Evolutionary conservation across 1,140 invertebrate genomes (phyloP).

Genomic region (Camponotus vicinus): DNA sequence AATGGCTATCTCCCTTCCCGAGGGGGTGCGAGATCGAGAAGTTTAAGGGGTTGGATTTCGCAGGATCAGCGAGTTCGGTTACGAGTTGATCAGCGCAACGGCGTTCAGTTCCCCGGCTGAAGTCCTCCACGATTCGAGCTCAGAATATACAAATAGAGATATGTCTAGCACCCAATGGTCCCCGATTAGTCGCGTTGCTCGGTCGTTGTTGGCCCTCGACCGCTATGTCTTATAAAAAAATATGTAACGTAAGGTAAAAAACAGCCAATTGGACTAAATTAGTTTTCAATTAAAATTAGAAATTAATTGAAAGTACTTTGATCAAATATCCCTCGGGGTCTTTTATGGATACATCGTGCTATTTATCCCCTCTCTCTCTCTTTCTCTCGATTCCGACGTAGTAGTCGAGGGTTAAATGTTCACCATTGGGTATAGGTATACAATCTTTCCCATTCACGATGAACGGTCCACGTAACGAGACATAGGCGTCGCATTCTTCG

Average conservation of each 20-base stretch:
- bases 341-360: too few species aligned
- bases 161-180: slow-evolving; percentile 60
- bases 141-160: slow-evolving; percentile 65
- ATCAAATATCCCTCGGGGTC: too few species aligned
- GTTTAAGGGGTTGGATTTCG: slow-evolving; percentile 10
- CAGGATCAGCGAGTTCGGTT: background rate
- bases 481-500: slow-evolving; percentile 66
- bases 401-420: slow-evolving; percentile 39
- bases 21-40: background rate
- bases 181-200: slow-evolving; percentile 47
- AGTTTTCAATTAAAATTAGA: background rate
- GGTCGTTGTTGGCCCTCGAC: slow-evolving; percentile 25
- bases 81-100: slow-evolving; percentile 17
- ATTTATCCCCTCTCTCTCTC: too few species aligned
- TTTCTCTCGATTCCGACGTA: background rate
- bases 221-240: background rate
- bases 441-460: slow-evolving; percentile 65
- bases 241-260: background rate
- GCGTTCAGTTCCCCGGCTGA: slow-evolving; percentile 35
- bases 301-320: background rate
- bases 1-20: background rate
- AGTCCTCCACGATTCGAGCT: slow-evolving; percentile 65
- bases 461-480: slow-evolving; percentile 56
- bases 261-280: background rate
- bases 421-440: slow-evolving; percentile 61